These are phyloP conservation scores for Hirundo rustica DNA, from an alignment of 2,797 vertebrate species.

Conservation along the genomic window DNA sequence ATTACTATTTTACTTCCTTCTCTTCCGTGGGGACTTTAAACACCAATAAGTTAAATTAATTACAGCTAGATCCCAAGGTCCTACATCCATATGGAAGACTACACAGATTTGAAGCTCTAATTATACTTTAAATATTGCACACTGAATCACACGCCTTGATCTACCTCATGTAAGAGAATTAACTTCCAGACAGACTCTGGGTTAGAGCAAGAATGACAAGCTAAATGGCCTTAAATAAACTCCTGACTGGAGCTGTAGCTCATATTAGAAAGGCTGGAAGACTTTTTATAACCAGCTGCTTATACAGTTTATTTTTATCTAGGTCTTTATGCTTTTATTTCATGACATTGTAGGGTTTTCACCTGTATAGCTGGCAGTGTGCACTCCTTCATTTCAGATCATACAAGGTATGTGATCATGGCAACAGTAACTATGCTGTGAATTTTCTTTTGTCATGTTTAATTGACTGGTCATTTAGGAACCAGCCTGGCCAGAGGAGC, in stretches of 20 bases:
- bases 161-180: not conserved
- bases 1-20: not conserved
- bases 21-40: not conserved
- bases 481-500: not conserved
- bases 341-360: not conserved
- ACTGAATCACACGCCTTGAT: slow-evolving; percentile 32
- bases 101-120: not conserved
- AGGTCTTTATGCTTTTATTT: slow-evolving; percentile 1
- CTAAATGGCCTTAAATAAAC: slow-evolving; percentile 26
- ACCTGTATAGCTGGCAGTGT: not conserved
- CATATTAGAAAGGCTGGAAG: slow-evolving; percentile 8
- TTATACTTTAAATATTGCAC: not conserved
- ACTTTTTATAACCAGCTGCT: not conserved
- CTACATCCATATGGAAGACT: not conserved
- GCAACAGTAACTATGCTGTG: slow-evolving; percentile 70
- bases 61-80: slow-evolving; percentile 21
- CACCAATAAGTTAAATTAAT: slow-evolving; percentile 9
- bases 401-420: slow-evolving; percentile 47
- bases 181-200: slow-evolving; percentile 30
- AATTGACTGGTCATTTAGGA: slow-evolving; percentile 47
- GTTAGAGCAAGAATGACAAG: slow-evolving; percentile 12
- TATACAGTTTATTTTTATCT: slow-evolving; percentile 22
- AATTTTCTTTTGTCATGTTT: slow-evolving; percentile 62
- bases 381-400: slow-evolving; percentile 50
- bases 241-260: not conserved